Percentiles rank a stretch among this genome's conserved stretches.
phyloP scores from a whole-genome alignment of 2,888 invertebrate genomes.

The Drosophila rellima region DNA sequence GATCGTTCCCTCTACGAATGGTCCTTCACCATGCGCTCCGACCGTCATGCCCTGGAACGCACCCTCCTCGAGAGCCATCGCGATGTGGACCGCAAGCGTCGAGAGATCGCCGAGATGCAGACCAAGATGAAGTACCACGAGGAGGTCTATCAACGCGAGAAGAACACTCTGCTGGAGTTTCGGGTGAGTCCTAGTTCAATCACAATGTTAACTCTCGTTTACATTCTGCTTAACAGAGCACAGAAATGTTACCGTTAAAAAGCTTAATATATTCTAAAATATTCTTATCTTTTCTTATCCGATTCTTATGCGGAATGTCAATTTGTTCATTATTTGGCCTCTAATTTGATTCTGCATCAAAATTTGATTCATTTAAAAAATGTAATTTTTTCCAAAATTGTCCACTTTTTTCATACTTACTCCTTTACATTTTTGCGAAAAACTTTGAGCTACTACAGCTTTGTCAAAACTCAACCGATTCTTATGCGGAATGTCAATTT shows the following conservation, averaged over 20 bases:
- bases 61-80: slow-evolving; percentile 87
- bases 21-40: slow-evolving; percentile 88
- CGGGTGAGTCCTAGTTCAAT: slow-evolving; percentile 86
- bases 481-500: too few relatives aligned
- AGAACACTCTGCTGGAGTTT: slow-evolving; percentile 88
- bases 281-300: too few relatives aligned
- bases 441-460: too few relatives aligned
- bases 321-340: too few relatives aligned
- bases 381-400: too few relatives aligned
- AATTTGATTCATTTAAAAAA: too few relatives aligned
- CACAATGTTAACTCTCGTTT: background rate
- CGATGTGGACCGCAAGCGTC: slow-evolving; percentile 87
- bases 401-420: too few relatives aligned
- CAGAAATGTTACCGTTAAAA: background rate
- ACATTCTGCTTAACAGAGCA: background rate
- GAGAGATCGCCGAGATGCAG: slow-evolving; percentile 88
- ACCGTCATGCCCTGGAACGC: slow-evolving; percentile 88
- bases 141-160: slow-evolving; percentile 87
- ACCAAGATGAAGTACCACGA: slow-evolving; percentile 88
- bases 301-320: too few relatives aligned
- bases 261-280: too few relatives aligned
- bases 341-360: too few relatives aligned
- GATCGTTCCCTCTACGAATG: slow-evolving; percentile 89
- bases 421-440: too few relatives aligned
- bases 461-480: too few relatives aligned